phyloP scores from a whole-genome alignment of 2,888 invertebrate species.

The Ischnura elegans region DNA sequence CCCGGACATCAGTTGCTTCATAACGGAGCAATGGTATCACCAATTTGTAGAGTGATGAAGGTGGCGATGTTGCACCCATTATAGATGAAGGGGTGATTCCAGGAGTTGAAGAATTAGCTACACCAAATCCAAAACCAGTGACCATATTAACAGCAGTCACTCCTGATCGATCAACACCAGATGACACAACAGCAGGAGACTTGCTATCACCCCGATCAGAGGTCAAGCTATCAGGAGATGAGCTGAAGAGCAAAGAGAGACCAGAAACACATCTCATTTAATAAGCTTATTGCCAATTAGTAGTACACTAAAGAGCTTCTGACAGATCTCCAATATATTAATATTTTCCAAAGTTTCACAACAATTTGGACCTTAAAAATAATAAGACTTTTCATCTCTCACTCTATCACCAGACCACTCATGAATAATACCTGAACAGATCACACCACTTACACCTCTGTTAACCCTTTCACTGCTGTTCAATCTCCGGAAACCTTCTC shows the following conservation, averaged over 20 bases:
- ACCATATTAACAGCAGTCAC: not conserved
- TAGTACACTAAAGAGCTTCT: too few relatives aligned
- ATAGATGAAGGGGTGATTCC: not conserved
- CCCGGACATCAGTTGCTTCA: slow-evolving; percentile 95
- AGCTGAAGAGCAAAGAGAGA: slow-evolving; percentile 81
- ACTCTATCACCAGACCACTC: too few relatives aligned
- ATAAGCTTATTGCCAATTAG: too few relatives aligned
- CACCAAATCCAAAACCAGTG: slow-evolving; percentile 56
- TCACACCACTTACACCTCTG: too few relatives aligned
- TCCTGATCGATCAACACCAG: not conserved
- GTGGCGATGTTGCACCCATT: slow-evolving; percentile 84
- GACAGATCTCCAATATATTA: too few relatives aligned
- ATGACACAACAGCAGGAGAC: slow-evolving; percentile 78
- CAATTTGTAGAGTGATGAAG: slow-evolving; percentile 93
- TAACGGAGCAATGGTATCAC: slow-evolving; percentile 95
- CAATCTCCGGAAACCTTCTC: too few relatives aligned
- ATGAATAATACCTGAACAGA: too few relatives aligned
- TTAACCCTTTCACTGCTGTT: too few relatives aligned
- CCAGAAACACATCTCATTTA: too few relatives aligned
- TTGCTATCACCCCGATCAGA: slow-evolving; percentile 90
- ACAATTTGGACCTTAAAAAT: too few relatives aligned
- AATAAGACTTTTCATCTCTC: too few relatives aligned
- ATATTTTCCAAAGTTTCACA: too few relatives aligned
- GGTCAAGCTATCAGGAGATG: slow-evolving; percentile 93
- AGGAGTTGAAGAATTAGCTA: slow-evolving; percentile 65